These are phyloP conservation scores for Dascyllus trimaculatus DNA, from an alignment of 2,113 vertebrate genomes.

Conservation along the genomic window DNA sequence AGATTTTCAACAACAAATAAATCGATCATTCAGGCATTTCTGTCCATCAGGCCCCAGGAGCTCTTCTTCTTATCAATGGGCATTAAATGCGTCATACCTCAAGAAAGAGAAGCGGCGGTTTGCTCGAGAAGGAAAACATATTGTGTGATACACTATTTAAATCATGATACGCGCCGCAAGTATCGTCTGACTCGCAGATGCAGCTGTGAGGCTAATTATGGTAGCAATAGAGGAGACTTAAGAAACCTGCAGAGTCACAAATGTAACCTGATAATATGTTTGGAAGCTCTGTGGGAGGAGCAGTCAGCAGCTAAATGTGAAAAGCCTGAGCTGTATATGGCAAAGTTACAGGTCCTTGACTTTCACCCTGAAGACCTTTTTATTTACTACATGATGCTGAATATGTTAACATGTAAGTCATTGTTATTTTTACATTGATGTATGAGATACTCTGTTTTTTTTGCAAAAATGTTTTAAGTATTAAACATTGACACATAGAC, in stretches of 20 bases:
- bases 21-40: slow-evolving; percentile 15
- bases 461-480: slow-evolving; percentile 51
- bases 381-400: slow-evolving; percentile 58
- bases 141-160: slow-evolving; percentile 48
- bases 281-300: slow-evolving; percentile 30
- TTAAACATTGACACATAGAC: slow-evolving; percentile 66
- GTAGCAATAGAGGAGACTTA: slow-evolving; percentile 36
- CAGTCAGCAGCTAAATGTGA: slow-evolving; percentile 43
- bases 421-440: slow-evolving; percentile 72
- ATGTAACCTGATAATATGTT: slow-evolving; percentile 34
- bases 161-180: slow-evolving; percentile 34
- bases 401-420: slow-evolving; percentile 57
- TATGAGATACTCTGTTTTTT: slow-evolving; percentile 67
- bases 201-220: slow-evolving; percentile 60
- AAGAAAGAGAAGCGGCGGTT: slow-evolving; percentile 9
- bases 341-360: slow-evolving; percentile 49
- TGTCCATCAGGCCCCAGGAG: not conserved
- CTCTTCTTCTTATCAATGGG: slow-evolving; percentile 12
- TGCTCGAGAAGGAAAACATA: slow-evolving; percentile 17
- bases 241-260: slow-evolving; percentile 27
- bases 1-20: slow-evolving; percentile 15
- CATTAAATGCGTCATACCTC: slow-evolving; percentile 55
- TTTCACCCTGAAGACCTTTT: slow-evolving; percentile 62
- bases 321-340: slow-evolving; percentile 14
- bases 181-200: slow-evolving; percentile 55